Evolutionary conservation across 2,113 vertebrate species (phyloP), one percentile per base, ranked within the genome.

Genomic region (Phylloscopus trochiloides): DNA sequence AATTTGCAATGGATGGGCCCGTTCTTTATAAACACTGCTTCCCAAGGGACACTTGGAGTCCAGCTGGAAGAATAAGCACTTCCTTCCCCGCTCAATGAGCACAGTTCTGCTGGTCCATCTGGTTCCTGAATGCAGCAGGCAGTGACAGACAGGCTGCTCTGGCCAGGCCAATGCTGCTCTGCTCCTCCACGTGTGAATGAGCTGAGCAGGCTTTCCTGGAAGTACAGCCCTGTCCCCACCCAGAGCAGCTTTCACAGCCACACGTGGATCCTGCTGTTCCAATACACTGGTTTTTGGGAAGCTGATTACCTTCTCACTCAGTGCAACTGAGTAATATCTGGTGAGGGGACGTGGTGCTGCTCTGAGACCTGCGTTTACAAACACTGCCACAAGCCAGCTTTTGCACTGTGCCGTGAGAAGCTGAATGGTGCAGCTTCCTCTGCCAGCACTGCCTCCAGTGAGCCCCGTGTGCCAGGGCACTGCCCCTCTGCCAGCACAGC

Each of bases 1-100:
- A 70, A 79, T 87, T 84, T 50, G 42, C 73, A 85, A 42, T 15
- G 83, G 54, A 93, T 58, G 88, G 84, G 52, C 50, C 68, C 8
- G 1, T 32, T 95, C 96, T 83, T 87, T 48, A 72, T 40, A 91
- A 94, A 88, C 10, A 34, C 48, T 7, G 6, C 29, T 28, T 77
- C 88, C 92, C 83, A 45, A 70, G 87, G 51, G 94, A 87, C 68
- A 20, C n/a, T 47, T 28, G 43, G 58, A 81, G 94, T 80, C 95
- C 91, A 70, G 91, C 93, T 96, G 92, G 76, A 96, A 94, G 70
- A 94, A 79, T 8, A 75, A 83, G 26, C 12, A 19, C 79, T 47
- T 66, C 82, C 86, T 91, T 80, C 57, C 71, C 86, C 3, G 14
- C 86, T 97, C 96, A 90, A 1, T 17, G 43, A 93, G 85, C 43